Base-by-base conservation (phyloP, 2,888 invertebrate species). In the Oscheius onirici region DNA sequence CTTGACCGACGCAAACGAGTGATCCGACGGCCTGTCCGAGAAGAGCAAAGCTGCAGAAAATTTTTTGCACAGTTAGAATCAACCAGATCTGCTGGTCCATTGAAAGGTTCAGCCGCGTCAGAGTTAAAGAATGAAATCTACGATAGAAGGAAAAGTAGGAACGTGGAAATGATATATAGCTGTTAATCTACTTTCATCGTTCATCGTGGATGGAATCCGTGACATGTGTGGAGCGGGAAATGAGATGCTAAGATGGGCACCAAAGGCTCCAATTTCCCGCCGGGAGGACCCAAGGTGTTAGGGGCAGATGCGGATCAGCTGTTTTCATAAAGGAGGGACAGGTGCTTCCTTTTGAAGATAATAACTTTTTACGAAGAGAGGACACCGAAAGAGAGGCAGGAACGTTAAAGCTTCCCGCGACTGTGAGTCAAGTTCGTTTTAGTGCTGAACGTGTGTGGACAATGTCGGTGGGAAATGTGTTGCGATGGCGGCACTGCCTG, bases 191-290 rank as follows among this genome's bases (percentile, higher is more conserved):
- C 24, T 28, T 22, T 46, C 63, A 63, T 63, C 63, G 46, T 28
- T 63, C 63, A 63, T 63, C 34, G 63, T 49, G 28, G 63, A 63
- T 49, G 34, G 60, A 43, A 55, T n/a, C 34, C 60, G 60, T 46
- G 63, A 63, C 63, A 63, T 49, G 63, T 63, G 40, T 10, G 63
- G 17, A 49, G 63, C 44, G 63, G 63, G 63, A 63, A 63, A 63
- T 63, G 63, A 63, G 63, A 63, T 63, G 49, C 49, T 44, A 63
- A 49, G 63, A 63, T 63, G 63, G 49, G 34, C 46, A 46, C 63
- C 46, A 63, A 63, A 63, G 63, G 63, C 63, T 63, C 63, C 63
- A 63, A 63, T 63, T 63, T 63, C 63, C 49, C 63, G 49, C 34
- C 63, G n/a, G 41, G n/a, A 46, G 46, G 20, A 17, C n/a, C 58